phyloP scores from a whole-genome alignment of 2,888 invertebrate species.

The Leucozona laternaria region DNA sequence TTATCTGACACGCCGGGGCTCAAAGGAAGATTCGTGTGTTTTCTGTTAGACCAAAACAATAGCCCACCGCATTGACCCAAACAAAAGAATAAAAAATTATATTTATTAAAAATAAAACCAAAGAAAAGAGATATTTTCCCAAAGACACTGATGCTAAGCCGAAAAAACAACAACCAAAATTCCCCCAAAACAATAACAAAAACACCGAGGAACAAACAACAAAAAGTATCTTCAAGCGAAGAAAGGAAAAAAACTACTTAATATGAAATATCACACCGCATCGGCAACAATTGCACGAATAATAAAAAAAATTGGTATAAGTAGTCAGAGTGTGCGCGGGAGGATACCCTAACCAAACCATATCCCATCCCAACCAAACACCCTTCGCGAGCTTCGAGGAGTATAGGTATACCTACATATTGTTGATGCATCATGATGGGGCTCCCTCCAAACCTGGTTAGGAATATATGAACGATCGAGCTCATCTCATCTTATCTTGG shows the following conservation, averaged over 20 bases:
- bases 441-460: conserved; percentile 42
- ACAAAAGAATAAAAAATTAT: conserved; percentile 37
- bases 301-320: conserved; percentile 39
- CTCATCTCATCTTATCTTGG: background rate
- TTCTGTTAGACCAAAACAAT: conserved; percentile 50
- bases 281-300: conserved; percentile 54
- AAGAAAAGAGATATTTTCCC: conserved; percentile 39
- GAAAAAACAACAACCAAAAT: conserved; percentile 60
- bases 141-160: conserved; percentile 44
- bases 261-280: conserved; percentile 71
- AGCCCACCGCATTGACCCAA: conserved; percentile 31
- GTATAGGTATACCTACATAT: background rate
- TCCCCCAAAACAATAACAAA: conserved; percentile 65
- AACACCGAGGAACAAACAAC: conserved; percentile 31
- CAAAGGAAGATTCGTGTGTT: conserved; percentile 36
- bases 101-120: conserved; percentile 58
- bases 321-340: background rate
- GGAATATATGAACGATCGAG: conserved; percentile 62
- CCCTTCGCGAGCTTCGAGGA: conserved; percentile 15
- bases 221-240: conserved; percentile 38
- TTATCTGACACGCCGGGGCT: conserved; percentile 3
- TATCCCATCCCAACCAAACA: background rate
- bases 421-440: conserved; percentile 34
- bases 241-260: conserved; percentile 70
- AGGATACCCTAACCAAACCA: background rate